Conservation (phyloP, 2,113 vertebrate genomes). For the Chaetura pelagica region DNA sequence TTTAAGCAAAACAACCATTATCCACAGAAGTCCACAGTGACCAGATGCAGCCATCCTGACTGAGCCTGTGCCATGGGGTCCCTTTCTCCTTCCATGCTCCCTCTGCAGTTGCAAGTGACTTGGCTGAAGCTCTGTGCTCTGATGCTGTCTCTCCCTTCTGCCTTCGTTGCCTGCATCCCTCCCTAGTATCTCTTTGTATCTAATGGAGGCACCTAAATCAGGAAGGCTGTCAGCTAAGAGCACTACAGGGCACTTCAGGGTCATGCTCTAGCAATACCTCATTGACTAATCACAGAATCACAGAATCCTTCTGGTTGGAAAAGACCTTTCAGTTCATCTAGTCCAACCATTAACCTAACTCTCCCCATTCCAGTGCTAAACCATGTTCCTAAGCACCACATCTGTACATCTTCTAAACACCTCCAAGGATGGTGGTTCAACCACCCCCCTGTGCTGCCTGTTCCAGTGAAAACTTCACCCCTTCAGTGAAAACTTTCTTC, state of each 20-base stretch:
- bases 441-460: no score
- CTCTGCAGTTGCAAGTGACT: not conserved
- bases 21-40: not conserved
- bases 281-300: not conserved
- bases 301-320: no score
- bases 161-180: not conserved
- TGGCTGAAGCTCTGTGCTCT: not conserved
- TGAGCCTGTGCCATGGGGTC: rapidly evolving
- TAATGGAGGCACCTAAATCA: not conserved
- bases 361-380: no score
- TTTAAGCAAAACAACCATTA: not conserved
- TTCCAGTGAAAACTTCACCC: no score
- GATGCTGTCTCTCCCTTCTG: not conserved
- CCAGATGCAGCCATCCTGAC: no score
- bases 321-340: no score
- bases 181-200: not conserved
- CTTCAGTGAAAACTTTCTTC: no score
- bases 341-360: no score
- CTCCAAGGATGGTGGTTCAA: no score
- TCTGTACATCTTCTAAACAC: no score
- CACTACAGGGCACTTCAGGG: not conserved
- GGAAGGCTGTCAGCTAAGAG: not conserved
- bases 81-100: not conserved
- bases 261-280: not conserved
- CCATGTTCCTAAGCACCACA: no score